Conservation (phyloP, 2,797 vertebrate species). For the Mico argentatus region DNA sequence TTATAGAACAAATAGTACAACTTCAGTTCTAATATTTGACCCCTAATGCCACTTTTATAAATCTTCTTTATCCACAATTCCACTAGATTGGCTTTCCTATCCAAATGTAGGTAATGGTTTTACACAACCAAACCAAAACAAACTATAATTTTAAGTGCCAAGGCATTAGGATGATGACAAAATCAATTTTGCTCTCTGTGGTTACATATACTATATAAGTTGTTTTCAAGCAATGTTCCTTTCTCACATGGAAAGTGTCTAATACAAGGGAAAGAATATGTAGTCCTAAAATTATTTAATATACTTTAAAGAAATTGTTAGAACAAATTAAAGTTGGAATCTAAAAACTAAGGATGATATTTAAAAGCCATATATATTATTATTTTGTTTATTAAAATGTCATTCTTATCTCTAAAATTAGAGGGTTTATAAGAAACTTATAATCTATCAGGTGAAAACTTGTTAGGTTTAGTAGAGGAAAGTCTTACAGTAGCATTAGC, state of each 20-base stretch:
- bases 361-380: background rate
- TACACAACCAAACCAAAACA: background rate
- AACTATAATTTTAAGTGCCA: background rate
- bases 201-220: background rate
- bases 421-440: background rate
- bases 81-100: background rate
- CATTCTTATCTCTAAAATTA: background rate
- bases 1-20: background rate
- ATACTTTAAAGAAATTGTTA: background rate
- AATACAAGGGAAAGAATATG: background rate
- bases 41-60: background rate
- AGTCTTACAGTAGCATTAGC: background rate
- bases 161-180: background rate
- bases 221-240: background rate
- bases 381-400: background rate
- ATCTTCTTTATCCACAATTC: background rate
- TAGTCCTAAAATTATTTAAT: background rate
- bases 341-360: background rate
- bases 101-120: background rate
- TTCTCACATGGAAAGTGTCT: background rate
- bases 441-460: background rate
- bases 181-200: background rate
- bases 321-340: background rate
- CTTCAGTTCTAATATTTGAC: background rate
- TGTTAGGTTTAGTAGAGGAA: conserved; percentile 24